A percentile compares a stretch with the other conserved stretches of the same genome.
phyloP scores from a whole-genome alignment of 2,888 invertebrate genomes.

The Pristionchus maxplancki region DNA sequence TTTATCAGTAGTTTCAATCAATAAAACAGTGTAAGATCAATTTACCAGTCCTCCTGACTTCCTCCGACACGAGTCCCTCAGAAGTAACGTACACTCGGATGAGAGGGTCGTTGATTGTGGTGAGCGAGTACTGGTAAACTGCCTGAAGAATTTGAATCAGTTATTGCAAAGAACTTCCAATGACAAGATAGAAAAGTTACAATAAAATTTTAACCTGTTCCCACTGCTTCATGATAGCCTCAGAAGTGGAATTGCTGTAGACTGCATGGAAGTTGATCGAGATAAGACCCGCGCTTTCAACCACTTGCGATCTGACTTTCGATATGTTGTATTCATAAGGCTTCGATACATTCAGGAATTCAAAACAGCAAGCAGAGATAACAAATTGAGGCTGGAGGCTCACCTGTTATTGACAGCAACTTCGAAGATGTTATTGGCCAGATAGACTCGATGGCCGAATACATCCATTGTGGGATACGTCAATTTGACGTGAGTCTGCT shows the following conservation, averaged over 20 bases:
- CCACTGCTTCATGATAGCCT: conserved; percentile 75
- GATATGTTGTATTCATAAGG: no score
- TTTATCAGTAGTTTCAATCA: background rate
- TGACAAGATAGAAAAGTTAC: background rate
- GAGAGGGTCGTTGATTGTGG: conserved; percentile 67
- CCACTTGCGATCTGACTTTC: conserved; percentile 70
- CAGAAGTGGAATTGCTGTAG: conserved; percentile 70
- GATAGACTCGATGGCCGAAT: conserved; percentile 75
- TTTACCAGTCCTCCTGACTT: conserved; percentile 75
- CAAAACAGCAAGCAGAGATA: no score
- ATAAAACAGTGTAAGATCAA: background rate
- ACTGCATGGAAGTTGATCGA: conserved; percentile 77
- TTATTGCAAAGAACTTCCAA: background rate
- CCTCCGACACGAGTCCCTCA: conserved; percentile 76
- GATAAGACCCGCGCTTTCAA: conserved; percentile 71
- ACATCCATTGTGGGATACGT: conserved; percentile 77
- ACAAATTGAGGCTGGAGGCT: background rate
- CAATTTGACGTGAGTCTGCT: conserved; percentile 59
- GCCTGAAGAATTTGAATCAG: conserved; percentile 57
- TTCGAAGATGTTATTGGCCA: conserved; percentile 77
- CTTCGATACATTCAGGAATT: no score
- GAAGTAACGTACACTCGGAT: conserved; percentile 72
- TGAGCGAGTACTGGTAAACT: conserved; percentile 68
- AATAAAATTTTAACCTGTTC: conserved; percentile 63
- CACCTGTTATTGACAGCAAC: conserved; percentile 73